Conservation (phyloP, 2,888 invertebrate species). For the Thumatha senex region DNA sequence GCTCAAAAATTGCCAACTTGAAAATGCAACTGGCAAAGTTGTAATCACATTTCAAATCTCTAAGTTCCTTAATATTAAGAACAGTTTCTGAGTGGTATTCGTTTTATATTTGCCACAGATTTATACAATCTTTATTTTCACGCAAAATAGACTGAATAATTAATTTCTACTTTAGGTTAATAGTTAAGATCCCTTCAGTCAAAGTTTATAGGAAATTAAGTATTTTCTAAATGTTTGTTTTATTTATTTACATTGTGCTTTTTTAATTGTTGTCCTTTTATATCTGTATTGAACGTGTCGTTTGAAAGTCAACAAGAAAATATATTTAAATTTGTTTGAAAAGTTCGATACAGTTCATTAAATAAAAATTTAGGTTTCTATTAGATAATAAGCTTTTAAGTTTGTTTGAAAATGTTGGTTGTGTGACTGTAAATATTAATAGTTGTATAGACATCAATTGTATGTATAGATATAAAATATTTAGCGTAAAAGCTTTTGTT, state of each 20-base stretch:
- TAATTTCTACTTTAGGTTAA: not conserved
- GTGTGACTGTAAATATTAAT: conserved; percentile 72
- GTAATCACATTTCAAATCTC: conserved; percentile 34
- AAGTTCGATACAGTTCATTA: no score
- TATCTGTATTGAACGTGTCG: no score
- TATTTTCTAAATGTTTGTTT: no score
- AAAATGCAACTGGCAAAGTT: conserved; percentile 29
- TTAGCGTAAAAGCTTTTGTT: conserved; percentile 57
- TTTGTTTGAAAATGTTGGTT: conserved; percentile 61
- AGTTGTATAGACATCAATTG: conserved; percentile 47
- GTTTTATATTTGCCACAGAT: not conserved
- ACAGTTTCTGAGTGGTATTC: not conserved
- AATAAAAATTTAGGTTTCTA: no score
- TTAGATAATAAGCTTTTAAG: no score
- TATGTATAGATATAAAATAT: conserved; percentile 46
- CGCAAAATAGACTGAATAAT: conserved; percentile 8
- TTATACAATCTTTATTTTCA: conserved; percentile 3
- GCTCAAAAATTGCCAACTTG: conserved; percentile 36
- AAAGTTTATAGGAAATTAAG: no score
- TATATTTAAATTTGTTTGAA: no score
- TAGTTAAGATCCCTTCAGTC: not conserved
- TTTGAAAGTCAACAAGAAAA: no score
- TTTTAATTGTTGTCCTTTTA: no score
- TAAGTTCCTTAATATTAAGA: conserved; percentile 28
- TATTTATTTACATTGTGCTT: no score